Evolutionary conservation across 2,797 vertebrate species (phyloP).

Genomic region (Dermochelys coriacea): DNA sequence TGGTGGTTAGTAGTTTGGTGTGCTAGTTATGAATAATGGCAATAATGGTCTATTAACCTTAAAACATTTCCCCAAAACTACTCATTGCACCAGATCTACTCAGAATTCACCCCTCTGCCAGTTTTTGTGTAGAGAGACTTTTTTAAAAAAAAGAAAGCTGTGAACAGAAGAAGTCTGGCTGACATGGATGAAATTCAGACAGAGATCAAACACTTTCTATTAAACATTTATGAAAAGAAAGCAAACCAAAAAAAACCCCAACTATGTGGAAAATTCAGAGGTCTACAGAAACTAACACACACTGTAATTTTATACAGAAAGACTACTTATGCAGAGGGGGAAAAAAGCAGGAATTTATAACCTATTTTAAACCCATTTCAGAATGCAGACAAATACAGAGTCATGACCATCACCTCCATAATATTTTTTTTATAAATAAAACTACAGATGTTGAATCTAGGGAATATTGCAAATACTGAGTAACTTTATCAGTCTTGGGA

Average conservation of each 20-base stretch:
- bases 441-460: background rate
- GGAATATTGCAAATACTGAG: rapidly evolving
- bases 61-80: background rate
- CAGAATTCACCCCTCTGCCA: slow-evolving; percentile 18
- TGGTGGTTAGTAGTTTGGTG: background rate
- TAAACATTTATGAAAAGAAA: slow-evolving; percentile 55
- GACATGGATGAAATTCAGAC: slow-evolving; percentile 36
- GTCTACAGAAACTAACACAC: background rate
- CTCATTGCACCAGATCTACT: background rate
- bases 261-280: background rate
- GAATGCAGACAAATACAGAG: background rate
- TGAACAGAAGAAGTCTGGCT: slow-evolving; percentile 14
- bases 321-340: background rate
- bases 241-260: background rate
- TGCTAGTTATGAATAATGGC: background rate
- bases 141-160: background rate
- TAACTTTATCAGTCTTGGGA: background rate
- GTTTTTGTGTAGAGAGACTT: background rate
- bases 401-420: background rate
- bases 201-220: slow-evolving; percentile 50
- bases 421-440: background rate
- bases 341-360: background rate
- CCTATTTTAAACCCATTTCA: background rate
- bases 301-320: background rate
- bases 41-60: background rate